A percentile compares a stretch with the other conserved stretches of the same genome.
Conservation (phyloP, 2,888 invertebrate genomes). For the Idaea dimidiata region DNA sequence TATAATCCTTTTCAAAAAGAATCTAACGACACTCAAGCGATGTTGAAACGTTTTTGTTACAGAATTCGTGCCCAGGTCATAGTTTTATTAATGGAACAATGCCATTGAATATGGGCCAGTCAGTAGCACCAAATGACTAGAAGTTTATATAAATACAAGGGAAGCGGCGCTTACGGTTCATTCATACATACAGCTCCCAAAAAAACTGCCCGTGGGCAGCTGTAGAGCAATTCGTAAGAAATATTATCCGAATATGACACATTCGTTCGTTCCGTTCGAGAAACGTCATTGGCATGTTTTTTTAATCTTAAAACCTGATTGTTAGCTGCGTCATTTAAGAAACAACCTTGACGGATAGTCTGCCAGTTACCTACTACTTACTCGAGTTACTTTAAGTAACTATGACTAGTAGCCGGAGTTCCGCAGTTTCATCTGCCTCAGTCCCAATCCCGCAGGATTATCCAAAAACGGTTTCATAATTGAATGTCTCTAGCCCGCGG, state of each 20-base stretch:
- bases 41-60: too few relatives aligned
- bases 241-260: slow-evolving; percentile 23
- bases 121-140: background rate
- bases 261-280: slow-evolving; percentile 19
- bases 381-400: slow-evolving; percentile 12
- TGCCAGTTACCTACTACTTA: background rate
- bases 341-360: slow-evolving; percentile 11
- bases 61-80: background rate
- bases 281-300: slow-evolving; percentile 26
- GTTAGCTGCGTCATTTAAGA: slow-evolving; percentile 7
- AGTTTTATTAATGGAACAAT: background rate
- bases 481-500: too few relatives aligned
- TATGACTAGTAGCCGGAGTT: too few relatives aligned
- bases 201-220: slow-evolving; percentile 29
- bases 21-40: too few relatives aligned
- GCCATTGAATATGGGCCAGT: background rate
- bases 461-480: too few relatives aligned
- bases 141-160: slow-evolving; percentile 9
- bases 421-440: too few relatives aligned
- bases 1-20: too few relatives aligned
- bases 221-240: slow-evolving; percentile 26
- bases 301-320: slow-evolving; percentile 25
- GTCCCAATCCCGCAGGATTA: too few relatives aligned
- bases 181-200: slow-evolving; percentile 27
- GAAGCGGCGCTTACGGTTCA: slow-evolving; percentile 25